Evolutionary conservation across 2,797 vertebrate species (phyloP), one percentile per base, ranked within the genome.

Genomic region (Muscicapa comitata): DNA sequence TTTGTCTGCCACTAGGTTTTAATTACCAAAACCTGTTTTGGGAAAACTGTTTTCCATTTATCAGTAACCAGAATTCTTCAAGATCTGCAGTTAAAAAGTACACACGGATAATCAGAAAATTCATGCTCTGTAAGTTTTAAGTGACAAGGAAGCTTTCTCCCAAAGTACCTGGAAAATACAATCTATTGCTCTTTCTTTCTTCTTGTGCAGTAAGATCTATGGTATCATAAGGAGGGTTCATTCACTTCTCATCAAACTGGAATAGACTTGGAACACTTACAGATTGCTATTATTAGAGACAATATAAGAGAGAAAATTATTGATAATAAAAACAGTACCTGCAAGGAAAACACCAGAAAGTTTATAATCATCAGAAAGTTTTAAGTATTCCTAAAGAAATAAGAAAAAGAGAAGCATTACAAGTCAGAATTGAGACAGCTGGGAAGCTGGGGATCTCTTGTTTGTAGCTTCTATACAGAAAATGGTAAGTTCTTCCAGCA

Each of bases 331-430:
- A 93, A 66, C 37, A 98, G 98, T 98, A 99, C 99, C 99, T 97
- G 98, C 98, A 93, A 99, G 93, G 93, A 98, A 99, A 93, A 98
- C 96, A 50, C 97, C 98, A 59, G 86, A 97, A 94, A 99, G 88
- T 79, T 94, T 97, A 96, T 98, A 99, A 88, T 96, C 98, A 81
- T 97, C 93, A n/a, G 98, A 98, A 63, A 97, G 96, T 95, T 98
- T 98, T 88, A 99, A 85, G 92, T 98, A 99, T 86, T 98, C 98
- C 99, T 99, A 85, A 43, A 68, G 58, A 96, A 95, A 82, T 35
- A 85, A 67, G 77, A 96, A 4, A 85, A 72, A 89, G 54, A 89
- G 21, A 86, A 94, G 25, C 14, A 71, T 90, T 54, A 61, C 13
- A 89, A 70, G 11, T 61, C 8, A 37, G 28, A 80, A 94, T n/a